Evolutionary conservation across 1,140 invertebrate species (phyloP), one percentile per base, ranked within the genome.

Genomic region (Atta texana): DNA sequence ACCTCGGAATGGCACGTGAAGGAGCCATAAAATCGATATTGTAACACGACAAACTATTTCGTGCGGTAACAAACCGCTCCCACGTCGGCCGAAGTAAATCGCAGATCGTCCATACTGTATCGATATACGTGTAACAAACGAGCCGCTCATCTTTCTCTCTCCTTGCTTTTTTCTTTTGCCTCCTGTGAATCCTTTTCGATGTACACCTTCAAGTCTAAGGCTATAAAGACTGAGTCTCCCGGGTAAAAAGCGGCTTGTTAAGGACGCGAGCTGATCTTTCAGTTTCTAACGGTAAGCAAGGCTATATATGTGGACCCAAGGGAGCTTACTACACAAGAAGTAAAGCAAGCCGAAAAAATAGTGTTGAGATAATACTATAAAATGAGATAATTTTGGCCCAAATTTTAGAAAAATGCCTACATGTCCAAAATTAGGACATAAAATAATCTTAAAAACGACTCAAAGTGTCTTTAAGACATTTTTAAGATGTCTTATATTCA

Each of bases 101-200:
- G 85, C 53, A 18, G 66, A 53, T 69, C 78, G 77, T 84, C 61
- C 49, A 14, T 55, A 51, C 34, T 12, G n/a, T 61, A 85, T 24
- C 55, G 34, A 49, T 82, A 53, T 71, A 76, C 61, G 51, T 71
- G 75, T 87, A 87, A 90, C 88, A 90, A 89, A 89, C 87, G 88
- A 87, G 69, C 44, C 53, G 39, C 75, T 69, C 68, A 44, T 75
- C 39, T 57, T 68, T 86, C 85, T 82, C 24, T 44, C 3, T 10
- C 24, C 49, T 21, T 44, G 34, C 71, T 80, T 75, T 80, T 39
- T 80, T 75, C 75, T 39, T 57, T 51, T 49, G 18, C 51, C 71
- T 80, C 72, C 34, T 84, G 61, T 21, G 34, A 55, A 51, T 69
- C 66, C 66, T 76, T 34, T 34, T 66, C 69, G 31, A 69, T 21